Percentiles rank a stretch among this genome's conserved stretches.
These are phyloP conservation scores for Tetragnatha versicolor DNA, from an alignment of 1,140 invertebrate genomes.

Conservation along the genomic window DNA sequence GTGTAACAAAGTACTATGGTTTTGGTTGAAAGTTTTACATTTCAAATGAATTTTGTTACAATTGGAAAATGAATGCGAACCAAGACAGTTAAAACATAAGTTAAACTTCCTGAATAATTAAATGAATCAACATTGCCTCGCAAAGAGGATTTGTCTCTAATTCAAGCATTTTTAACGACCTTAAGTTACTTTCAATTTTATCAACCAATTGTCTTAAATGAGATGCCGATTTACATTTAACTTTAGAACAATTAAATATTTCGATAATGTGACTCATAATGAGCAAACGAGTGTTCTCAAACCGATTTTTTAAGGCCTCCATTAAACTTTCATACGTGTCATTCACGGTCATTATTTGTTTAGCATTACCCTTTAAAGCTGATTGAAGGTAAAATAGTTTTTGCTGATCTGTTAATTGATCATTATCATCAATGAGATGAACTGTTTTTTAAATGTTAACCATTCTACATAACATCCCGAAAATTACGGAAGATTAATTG, in stretches of 20 bases:
- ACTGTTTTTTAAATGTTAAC: slow-evolving; percentile 5
- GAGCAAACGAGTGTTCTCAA: not conserved
- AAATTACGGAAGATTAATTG: slow-evolving; percentile 3
- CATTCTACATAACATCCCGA: not conserved
- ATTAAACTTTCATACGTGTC: not conserved
- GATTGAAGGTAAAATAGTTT: slow-evolving; percentile 11
- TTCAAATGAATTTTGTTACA: too few species aligned
- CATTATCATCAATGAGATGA: too few species aligned
- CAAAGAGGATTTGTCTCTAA: too few species aligned
- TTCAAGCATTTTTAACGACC: too few species aligned
- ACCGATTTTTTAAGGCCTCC: not conserved
- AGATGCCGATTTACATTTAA: not conserved
- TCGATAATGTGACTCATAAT: slow-evolving; percentile 4
- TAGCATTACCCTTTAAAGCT: slow-evolving; percentile 1
- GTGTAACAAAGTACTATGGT: too few species aligned
- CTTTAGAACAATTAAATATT: slow-evolving; percentile 20
- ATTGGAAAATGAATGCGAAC: too few species aligned
- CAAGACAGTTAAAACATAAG: too few species aligned
- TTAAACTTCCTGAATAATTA: too few species aligned
- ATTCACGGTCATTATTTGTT: too few species aligned
- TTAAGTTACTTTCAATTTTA: slow-evolving; percentile 8
- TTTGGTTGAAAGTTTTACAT: too few species aligned
- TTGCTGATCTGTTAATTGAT: not conserved
- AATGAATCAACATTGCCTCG: too few species aligned
- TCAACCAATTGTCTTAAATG: too few species aligned